Base-by-base conservation (phyloP, 2,888 invertebrate genomes). In the Odontothrips loti region DNA sequence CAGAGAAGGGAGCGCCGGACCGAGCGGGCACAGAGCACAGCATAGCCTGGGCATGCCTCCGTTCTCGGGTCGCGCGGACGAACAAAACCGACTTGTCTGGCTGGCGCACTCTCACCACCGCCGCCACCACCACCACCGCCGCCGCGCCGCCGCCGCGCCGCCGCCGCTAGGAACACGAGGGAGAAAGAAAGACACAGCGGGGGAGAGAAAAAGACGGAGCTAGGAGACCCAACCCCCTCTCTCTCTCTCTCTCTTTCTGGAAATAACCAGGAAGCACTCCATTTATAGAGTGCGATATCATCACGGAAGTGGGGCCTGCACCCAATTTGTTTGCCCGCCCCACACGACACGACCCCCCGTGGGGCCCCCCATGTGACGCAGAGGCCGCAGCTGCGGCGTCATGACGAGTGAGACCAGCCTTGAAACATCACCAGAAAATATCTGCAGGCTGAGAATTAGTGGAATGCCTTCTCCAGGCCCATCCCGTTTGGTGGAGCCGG, bases 221-320 rank as follows among this genome's bases (percentile, higher is more conserved):
- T 12, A 51, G 51, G 58, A 15, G 58, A 20, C 17, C 58, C 17
- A 20, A 15, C 20, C 17, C 58, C 58, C 20, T 43, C 34, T 43
- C 34, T 43, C 34, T 43, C 3, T 43, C 34, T 43, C 34, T 6
- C 34, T 27, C 27, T 27, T 27, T 20, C 68, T 23, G 23, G 12
- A 75, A 27, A 75, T 75, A 75, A 75, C 68, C 68, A 27, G 68
- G 68, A 75, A 27, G 27, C 68, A 75, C 68, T 75, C 27, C 68
- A 75, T 27, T 75, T 75, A 75, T 75, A 23, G 68, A 27, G 68
- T 27, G 68, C 27, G 68, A 23, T 27, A 27, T 27, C 68, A 75
- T 75, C 10, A 9, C n/a, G 68, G 23, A 58, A 58, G 58, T 58
- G n/a, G 58, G 58, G 20, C 58, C 34, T 43, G 34, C 34, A n/a